Evolutionary conservation across 2,113 vertebrate genomes (phyloP), one percentile per base, ranked within the genome.

Genomic region (Pogona vitticeps): DNA sequence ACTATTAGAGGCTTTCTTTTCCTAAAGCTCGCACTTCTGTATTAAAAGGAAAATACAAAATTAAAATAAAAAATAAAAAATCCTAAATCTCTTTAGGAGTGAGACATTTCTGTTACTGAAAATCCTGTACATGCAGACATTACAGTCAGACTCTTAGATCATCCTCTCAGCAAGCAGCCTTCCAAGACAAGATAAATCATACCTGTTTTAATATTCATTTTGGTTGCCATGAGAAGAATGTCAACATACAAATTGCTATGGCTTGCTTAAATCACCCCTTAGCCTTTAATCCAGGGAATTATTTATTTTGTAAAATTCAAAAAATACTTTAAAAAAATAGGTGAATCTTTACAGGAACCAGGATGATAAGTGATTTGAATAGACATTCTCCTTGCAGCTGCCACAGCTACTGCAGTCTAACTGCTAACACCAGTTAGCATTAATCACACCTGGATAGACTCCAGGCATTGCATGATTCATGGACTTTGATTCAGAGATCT

Each of bases 371-470:
- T 65, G 77, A 84, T 93, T 89, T 84, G 76, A 68, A 85, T 81
- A 89, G 87, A 86, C 85, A 87, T 3, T 75, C 85, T 28, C 33
- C n/a, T 40, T 86, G 88, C 85, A 87, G 31, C 58, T 58, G 76
- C 82, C 67, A 58, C 76, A 80, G 36, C 56, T 89, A 76, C 85
- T 80, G 71, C 81, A 82, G 85, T 87, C 61, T 67, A 84, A 61
- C 78, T 92, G 88, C 65, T 84, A 90, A n/a, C n/a, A n/a, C n/a
- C n/a, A n/a, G n/a, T 91, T 83, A 88, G 85, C 18, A 63, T 85
- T 92, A 93, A 92, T 94, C 86, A 88, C 90, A 92, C 75, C 86
- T 87, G 71, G 84, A 87, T 89, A 90, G 90, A n/a, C 71, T 91
- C 36, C 76, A 88, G 87, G 88, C 88, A 58, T 86, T 89, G 38